phyloP scores from a whole-genome alignment of 2,113 vertebrate species.

The Gopherus evgoodei region DNA sequence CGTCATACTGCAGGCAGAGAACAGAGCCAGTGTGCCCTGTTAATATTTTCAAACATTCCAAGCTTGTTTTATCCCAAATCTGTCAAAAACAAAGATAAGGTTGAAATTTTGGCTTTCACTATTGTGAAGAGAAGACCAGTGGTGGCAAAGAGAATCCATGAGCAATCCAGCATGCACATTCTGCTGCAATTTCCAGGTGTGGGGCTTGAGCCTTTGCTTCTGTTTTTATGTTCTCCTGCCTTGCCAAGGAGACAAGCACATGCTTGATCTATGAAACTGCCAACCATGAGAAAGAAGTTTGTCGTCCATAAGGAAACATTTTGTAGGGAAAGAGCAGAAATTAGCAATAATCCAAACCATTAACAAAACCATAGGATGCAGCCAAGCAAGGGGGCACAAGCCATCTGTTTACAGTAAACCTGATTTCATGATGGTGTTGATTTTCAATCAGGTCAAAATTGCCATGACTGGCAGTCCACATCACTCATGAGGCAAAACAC shows the following conservation, averaged over 20 bases:
- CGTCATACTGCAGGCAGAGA: conserved; percentile 97
- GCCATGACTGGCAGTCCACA: background rate
- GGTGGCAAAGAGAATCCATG: background rate
- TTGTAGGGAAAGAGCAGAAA: accelerated
- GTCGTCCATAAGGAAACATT: no score
- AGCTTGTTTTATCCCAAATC: conserved; percentile 98
- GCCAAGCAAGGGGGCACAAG: background rate
- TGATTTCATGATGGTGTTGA: background rate
- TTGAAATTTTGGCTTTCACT: background rate
- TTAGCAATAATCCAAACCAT: background rate
- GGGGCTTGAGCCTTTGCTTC: background rate
- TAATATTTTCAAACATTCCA: conserved; percentile 98
- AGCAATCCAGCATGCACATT: background rate
- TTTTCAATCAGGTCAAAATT: background rate
- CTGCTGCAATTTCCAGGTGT: background rate
- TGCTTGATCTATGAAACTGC: no score
- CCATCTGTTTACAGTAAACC: accelerated
- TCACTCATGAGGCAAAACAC: background rate
- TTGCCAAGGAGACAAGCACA: no score
- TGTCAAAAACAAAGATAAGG: conserved; percentile 62
- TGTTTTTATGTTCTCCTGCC: no score
- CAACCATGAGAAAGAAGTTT: no score
- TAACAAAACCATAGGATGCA: background rate
- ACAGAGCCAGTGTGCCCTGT: conserved; percentile 98
- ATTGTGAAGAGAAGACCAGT: background rate